Percentiles rank a stretch among this genome's conserved stretches.
Conservation (phyloP, 2,888 invertebrate genomes). For the Cecidostiba fungosa region DNA sequence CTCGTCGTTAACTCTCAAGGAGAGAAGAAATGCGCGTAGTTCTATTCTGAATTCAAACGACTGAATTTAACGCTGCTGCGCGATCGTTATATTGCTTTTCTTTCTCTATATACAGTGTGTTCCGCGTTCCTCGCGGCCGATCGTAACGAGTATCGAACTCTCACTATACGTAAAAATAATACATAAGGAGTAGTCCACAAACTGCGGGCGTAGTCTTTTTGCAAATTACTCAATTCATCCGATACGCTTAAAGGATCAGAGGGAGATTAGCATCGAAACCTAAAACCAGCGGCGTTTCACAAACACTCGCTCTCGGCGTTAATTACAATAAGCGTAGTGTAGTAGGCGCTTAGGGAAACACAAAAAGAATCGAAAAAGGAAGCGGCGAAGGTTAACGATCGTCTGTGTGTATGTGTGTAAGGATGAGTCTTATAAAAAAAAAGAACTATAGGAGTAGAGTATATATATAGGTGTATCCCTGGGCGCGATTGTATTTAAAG, state of each 20-base stretch:
- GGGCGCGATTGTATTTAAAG: slow-evolving; percentile 56
- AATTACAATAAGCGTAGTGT: slow-evolving; percentile 25
- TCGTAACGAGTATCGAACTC: background rate
- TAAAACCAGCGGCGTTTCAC: too few species aligned
- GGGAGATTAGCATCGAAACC: background rate
- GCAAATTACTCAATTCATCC: background rate
- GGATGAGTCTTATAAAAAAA: slow-evolving; percentile 41
- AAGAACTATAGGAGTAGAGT: background rate
- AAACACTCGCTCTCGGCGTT: background rate
- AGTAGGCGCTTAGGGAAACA: background rate
- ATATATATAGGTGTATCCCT: slow-evolving; percentile 6
- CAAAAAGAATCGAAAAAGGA: slow-evolving; percentile 50
- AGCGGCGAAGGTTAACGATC: slow-evolving; percentile 41
- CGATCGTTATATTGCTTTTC: background rate
- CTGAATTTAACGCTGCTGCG: background rate
- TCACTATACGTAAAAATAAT: background rate
- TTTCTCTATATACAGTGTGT: background rate
- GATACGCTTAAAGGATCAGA: background rate
- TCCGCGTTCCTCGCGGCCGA: background rate
- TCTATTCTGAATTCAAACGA: background rate
- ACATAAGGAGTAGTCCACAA: too few species aligned
- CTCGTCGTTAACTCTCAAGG: background rate
- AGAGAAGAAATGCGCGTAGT: background rate
- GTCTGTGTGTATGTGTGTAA: background rate
- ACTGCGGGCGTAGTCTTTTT: too few species aligned